Evolutionary conservation across 2,888 invertebrate species (phyloP).

Genomic region (Tromatobia lineatoria): DNA sequence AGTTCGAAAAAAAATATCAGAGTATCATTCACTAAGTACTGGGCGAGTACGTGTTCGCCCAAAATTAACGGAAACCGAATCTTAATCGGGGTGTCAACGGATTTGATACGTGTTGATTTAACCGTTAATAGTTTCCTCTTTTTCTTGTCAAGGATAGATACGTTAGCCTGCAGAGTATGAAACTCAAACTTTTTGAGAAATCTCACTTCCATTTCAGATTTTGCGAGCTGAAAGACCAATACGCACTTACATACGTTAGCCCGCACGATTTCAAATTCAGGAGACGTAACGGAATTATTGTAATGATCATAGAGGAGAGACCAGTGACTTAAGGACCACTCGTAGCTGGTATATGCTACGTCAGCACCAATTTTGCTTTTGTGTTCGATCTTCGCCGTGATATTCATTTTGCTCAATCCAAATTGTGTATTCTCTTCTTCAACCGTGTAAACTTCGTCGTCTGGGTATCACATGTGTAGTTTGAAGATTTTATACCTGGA

Average conservation of each 20-base stretch:
- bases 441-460: background rate
- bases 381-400: background rate
- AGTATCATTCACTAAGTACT: background rate
- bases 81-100: no score
- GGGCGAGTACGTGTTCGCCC: background rate
- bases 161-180: background rate
- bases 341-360: background rate
- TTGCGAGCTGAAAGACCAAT: background rate
- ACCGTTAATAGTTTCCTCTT: background rate
- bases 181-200: background rate
- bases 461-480: no score
- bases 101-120: background rate
- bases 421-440: background rate
- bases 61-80: background rate
- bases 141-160: conserved; percentile 1
- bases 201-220: background rate
- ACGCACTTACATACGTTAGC: background rate
- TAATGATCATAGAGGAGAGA: background rate
- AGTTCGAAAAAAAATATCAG: conserved; percentile 18
- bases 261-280: background rate
- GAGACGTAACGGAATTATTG: background rate
- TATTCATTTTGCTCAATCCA: background rate
- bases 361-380: background rate
- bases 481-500: no score
- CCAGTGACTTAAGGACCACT: conserved; percentile 36